A percentile compares a stretch with the other conserved stretches of the same genome.
Evolutionary conservation across 2,797 vertebrate genomes (phyloP).

Genomic region (Cossypha niveicapilla): DNA sequence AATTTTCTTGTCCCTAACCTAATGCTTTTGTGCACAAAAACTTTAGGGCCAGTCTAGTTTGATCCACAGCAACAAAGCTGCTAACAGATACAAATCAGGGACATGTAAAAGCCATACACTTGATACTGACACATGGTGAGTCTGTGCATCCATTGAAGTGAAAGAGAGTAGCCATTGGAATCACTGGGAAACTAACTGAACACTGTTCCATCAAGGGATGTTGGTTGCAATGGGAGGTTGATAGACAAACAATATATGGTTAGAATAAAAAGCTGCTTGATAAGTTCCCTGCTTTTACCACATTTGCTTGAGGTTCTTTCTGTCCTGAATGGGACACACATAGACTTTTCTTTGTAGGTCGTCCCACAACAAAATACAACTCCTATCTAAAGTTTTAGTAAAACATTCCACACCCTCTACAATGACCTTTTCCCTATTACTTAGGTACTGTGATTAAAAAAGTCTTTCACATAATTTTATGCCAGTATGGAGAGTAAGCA

Average conservation of each 20-base stretch:
- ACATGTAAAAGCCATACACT: fast-evolving
- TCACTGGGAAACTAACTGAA: neutral
- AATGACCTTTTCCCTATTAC: neutral
- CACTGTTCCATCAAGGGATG: neutral
- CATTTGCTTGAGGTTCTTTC: neutral
- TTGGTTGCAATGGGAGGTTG: neutral
- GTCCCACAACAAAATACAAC: neutral
- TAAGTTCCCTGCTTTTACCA: neutral
- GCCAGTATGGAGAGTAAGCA: neutral
- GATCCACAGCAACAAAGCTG: neutral
- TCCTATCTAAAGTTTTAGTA: neutral
- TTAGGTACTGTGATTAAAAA: neutral
- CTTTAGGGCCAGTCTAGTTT: neutral
- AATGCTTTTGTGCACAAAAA: neutral
- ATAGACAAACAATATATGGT: neutral
- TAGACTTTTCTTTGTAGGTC: neutral
- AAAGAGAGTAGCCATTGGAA: neutral
- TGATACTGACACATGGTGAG: neutral
- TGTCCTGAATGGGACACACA: neutral
- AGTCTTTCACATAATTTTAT: neutral
- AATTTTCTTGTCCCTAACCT: neutral
- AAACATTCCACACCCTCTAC: neutral
- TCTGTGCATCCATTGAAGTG: neutral
- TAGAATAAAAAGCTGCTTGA: neutral
- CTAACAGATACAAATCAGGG: neutral